Evolutionary conservation across 2,113 vertebrate genomes (phyloP).

Genomic region (Indicator indicator): DNA sequence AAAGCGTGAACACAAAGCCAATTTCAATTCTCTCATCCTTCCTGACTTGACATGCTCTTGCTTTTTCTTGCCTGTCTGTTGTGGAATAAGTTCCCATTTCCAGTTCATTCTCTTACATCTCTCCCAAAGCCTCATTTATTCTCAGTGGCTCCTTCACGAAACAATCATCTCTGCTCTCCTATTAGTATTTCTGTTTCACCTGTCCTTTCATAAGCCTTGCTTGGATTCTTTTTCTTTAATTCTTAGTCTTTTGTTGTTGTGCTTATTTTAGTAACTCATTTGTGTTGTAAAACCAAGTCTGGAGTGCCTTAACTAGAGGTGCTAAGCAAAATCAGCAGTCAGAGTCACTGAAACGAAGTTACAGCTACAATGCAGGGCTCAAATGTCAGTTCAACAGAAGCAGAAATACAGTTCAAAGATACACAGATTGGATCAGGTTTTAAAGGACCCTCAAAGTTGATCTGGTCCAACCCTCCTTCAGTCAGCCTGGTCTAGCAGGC

Average conservation of each 20-base stretch:
- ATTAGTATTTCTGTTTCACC: conserved; percentile 18
- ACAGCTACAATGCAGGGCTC: not conserved
- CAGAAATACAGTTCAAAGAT: not conserved
- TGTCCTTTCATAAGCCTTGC: not conserved
- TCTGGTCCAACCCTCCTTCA: no score
- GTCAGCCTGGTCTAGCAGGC: no score
- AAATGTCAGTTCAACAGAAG: not conserved
- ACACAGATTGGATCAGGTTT: no score
- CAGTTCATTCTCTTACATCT: conserved; percentile 13
- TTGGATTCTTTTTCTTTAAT: not conserved
- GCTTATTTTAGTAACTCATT: not conserved
- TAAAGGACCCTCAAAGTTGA: no score
- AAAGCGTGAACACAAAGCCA: conserved; percentile 47
- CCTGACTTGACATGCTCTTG: conserved; percentile 19
- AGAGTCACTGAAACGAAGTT: not conserved
- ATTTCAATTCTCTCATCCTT: conserved; percentile 50
- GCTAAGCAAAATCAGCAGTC: not conserved
- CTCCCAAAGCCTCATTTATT: conserved; percentile 39
- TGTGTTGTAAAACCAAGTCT: not conserved
- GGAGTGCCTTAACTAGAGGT: not conserved
- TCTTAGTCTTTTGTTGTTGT: not conserved
- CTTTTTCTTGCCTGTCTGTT: not conserved
- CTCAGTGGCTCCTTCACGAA: not conserved
- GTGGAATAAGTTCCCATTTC: conserved; percentile 24
- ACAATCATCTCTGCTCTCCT: not conserved